Conservation (phyloP, 2,113 vertebrate species). For the Plecotus auritus region DNA sequence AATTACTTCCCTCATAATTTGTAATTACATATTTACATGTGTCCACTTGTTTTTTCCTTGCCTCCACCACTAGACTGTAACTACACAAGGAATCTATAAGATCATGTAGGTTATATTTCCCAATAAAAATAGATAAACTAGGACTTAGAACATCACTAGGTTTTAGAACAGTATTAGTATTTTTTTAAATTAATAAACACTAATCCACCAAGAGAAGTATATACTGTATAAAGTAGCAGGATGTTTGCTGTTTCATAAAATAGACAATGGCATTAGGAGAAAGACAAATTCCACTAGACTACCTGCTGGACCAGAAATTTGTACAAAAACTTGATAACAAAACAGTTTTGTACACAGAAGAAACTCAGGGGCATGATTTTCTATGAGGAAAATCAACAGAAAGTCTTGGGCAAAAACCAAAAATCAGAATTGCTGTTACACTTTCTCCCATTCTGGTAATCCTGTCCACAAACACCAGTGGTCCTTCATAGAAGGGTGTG, state of each 20-base stretch:
- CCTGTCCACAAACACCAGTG: background rate
- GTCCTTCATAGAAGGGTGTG: background rate
- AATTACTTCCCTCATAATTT: conserved; percentile 10
- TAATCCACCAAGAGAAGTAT: background rate
- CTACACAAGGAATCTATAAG: background rate
- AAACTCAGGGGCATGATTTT: background rate
- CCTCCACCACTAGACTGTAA: background rate
- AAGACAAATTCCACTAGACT: background rate
- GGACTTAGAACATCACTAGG: background rate
- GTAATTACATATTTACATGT: background rate
- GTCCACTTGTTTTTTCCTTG: background rate
- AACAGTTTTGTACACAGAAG: background rate
- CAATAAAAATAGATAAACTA: background rate
- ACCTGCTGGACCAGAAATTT: background rate
- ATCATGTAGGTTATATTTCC: background rate
- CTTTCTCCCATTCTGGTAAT: background rate
- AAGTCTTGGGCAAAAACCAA: background rate
- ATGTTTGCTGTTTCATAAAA: background rate
- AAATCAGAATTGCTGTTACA: background rate
- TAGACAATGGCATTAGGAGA: background rate
- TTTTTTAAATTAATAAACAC: background rate
- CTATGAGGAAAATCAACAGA: background rate
- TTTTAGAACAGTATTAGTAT: background rate
- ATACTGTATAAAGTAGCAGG: background rate
- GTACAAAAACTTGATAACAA: background rate